Evolutionary conservation across 2,797 vertebrate species (phyloP), one percentile per base, ranked within the genome.

Genomic region (Microchirus variegatus): DNA sequence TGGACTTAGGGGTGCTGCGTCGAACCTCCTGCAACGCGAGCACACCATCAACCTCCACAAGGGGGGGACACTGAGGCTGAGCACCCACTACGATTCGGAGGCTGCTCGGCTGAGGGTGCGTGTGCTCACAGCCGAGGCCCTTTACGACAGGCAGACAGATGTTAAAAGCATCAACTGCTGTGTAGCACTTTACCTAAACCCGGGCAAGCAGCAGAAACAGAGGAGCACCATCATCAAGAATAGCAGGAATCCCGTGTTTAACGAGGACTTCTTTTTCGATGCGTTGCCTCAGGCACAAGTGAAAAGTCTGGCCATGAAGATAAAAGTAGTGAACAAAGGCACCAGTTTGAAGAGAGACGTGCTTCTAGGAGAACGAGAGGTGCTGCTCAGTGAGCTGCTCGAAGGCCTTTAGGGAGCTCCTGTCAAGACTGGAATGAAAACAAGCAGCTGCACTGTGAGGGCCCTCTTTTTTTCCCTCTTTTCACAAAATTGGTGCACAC

Each of bases 181-280:
- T 0, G 96, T 97, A 22, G 89, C 95, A 0, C 92, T 99, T 40
- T 97, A 95, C 86, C 92, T 99, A 70, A 96, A 96, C 72, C 97
- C 97, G 0, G 97, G 97, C 22, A 98, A 98, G 92, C 89, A 95
- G 83, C 97, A 99, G 91, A 98, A 97, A 67, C 97, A 99, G 80
- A 93, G 96, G 54, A 98, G 97, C 93, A 98, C 96, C 81, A 96
- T 99, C 16, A 91, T 99, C 87, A 98, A 97, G 90, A 96, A 97
- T 70, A 99, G 96, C 91, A 93, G 95, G 67, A 96, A 95, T 66
- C 97, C 97, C 0, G 68, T 98, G 69, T 99, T 99, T 91, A 98
- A 98, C 0, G 97, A 99, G 80, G 97, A 99, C 90, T 99, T 99
- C 82, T 99, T 98, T 89, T 99, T 99, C 0, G 97, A 98, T 0